These are phyloP conservation scores for Lutjanus campechanus DNA, from an alignment of 2,797 vertebrate species.

Conservation along the genomic window DNA sequence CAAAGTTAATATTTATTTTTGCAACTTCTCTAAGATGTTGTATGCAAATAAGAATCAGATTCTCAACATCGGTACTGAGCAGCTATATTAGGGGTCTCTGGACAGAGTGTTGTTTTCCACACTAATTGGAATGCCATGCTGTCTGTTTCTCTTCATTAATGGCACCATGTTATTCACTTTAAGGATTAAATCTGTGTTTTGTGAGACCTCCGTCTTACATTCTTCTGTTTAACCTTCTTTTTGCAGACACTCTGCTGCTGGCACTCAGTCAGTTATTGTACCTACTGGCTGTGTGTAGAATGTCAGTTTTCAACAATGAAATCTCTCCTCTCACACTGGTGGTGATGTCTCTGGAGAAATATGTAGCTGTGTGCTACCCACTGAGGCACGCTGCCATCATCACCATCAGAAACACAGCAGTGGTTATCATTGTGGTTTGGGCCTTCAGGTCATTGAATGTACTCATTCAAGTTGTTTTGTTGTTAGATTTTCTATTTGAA, in stretches of 20 bases:
- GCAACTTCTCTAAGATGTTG: neutral
- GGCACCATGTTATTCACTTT: constrained; percentile 1
- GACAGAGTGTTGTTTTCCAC: neutral
- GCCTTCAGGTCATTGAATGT: neutral
- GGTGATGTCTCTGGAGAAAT: constrained; percentile 3
- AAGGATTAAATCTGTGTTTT: neutral
- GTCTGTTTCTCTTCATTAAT: constrained; percentile 11
- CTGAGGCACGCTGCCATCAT: neutral
- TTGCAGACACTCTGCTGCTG: constrained; percentile 63
- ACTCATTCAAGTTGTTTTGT: neutral
- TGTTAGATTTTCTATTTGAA: neutral
- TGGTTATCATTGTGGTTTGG: neutral
- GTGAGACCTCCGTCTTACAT: constrained; percentile 49
- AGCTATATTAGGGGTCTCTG: neutral
- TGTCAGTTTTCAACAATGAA: neutral
- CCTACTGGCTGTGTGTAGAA: neutral
- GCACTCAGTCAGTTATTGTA: constrained; percentile 23
- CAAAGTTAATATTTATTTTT: neutral
- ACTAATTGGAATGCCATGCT: neutral
- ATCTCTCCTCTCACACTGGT: neutral
- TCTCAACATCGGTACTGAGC: neutral
- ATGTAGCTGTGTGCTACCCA: constrained; percentile 1
- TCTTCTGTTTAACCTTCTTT: constrained; percentile 51
- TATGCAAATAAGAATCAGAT: neutral
- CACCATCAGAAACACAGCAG: neutral